These are phyloP conservation scores for Heliconius charithonia DNA, from an alignment of 2,888 invertebrate genomes.

Conservation along the genomic window DNA sequence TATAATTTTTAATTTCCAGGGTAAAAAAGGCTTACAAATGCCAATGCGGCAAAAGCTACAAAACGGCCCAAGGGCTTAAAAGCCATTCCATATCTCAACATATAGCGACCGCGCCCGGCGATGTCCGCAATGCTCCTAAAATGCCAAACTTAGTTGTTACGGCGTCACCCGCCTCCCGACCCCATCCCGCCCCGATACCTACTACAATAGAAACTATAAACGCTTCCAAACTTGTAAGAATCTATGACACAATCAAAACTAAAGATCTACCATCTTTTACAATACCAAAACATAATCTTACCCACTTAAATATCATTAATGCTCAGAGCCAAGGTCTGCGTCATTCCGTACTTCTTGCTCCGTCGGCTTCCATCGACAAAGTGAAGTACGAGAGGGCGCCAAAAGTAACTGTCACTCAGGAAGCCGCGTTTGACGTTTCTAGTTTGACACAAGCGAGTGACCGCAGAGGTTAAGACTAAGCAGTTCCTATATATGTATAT, in stretches of 20 bases:
- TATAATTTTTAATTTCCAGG: slow-evolving; percentile 72
- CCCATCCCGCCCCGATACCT: slow-evolving; percentile 52
- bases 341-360: slow-evolving; percentile 76
- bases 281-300: slow-evolving; percentile 71
- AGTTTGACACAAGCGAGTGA: slow-evolving; percentile 45
- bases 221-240: slow-evolving; percentile 71
- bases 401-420: slow-evolving; percentile 64
- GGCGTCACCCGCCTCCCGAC: slow-evolving; percentile 65
- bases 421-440: slow-evolving; percentile 57
- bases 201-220: slow-evolving; percentile 62
- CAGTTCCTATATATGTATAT: slow-evolving; percentile 47
- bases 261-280: slow-evolving; percentile 72
- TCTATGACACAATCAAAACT: slow-evolving; percentile 72
- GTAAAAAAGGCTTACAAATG: slow-evolving; percentile 92
- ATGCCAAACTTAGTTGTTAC: slow-evolving; percentile 73
- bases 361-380: slow-evolving; percentile 59
- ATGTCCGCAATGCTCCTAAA: slow-evolving; percentile 52
- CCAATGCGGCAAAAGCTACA: slow-evolving; percentile 93
- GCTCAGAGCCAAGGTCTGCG: slow-evolving; percentile 53
- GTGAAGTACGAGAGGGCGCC: slow-evolving; percentile 63
- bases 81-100: slow-evolving; percentile 84
- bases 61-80: slow-evolving; percentile 90
- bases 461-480: slow-evolving; percentile 50
- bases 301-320: slow-evolving; percentile 62
- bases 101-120: slow-evolving; percentile 52